Conservation (phyloP, 2,113 vertebrate genomes). For the Ellobius talpinus region DNA sequence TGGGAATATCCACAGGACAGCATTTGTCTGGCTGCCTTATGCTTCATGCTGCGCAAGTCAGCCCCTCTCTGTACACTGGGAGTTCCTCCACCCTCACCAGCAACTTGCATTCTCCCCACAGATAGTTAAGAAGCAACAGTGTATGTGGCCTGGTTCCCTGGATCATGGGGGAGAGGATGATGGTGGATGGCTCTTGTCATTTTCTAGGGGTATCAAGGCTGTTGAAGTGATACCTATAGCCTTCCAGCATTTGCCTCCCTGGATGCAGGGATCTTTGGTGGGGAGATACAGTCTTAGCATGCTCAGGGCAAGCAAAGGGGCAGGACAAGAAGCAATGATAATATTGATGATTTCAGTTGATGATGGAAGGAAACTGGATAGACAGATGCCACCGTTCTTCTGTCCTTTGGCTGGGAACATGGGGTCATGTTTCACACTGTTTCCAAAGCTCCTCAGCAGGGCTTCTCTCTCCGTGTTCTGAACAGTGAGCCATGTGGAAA, state of each 20-base stretch:
- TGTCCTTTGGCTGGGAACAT: neutral
- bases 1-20: neutral
- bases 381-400: neutral
- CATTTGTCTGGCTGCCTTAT: neutral
- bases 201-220: neutral
- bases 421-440: neutral
- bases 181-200: neutral
- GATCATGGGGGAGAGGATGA: neutral
- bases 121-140: neutral
- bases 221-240: neutral
- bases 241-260: neutral
- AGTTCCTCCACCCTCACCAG: neutral
- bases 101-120: neutral
- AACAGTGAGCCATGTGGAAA: neutral
- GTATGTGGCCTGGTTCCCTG: neutral
- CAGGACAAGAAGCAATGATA: neutral
- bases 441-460: neutral
- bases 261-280: rapidly evolving
- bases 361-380: neutral
- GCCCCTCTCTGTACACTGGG: neutral
- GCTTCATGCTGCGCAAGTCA: neutral
- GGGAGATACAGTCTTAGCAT: neutral
- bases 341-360: neutral
- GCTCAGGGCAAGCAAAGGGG: neutral
- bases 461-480: neutral